These are phyloP conservation scores for Pterocles orientalis DNA, from an alignment of 2,113 vertebrate species.

Conservation along the genomic window DNA sequence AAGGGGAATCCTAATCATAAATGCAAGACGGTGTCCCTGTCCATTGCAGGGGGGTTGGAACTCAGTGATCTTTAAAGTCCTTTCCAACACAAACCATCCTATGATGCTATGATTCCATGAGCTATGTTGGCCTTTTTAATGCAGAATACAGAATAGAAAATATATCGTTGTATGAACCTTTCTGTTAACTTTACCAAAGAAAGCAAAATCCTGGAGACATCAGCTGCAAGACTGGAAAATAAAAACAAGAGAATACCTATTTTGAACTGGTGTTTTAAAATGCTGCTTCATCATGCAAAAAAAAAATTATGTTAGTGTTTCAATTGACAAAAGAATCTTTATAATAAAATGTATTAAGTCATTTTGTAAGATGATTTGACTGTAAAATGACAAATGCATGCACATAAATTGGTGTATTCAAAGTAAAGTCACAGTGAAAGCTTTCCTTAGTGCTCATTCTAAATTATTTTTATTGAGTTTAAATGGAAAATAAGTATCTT, in stretches of 20 bases:
- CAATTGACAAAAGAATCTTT: not conserved
- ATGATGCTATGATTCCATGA: no score
- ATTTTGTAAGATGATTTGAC: not conserved
- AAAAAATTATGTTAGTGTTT: not conserved
- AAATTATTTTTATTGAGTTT: not conserved
- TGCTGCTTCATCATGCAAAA: not conserved
- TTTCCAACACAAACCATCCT: no score
- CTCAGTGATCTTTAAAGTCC: no score
- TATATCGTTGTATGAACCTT: not conserved
- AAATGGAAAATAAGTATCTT: not conserved
- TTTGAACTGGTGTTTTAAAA: not conserved
- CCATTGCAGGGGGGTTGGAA: no score
- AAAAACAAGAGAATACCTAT: not conserved
- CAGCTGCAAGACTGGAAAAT: not conserved
- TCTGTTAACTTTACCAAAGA: not conserved
- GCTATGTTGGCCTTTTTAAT: not conserved
- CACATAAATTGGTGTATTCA: not conserved
- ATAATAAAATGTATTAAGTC: not conserved
- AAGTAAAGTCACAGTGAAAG: not conserved
- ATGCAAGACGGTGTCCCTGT: not conserved
- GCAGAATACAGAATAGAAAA: not conserved
- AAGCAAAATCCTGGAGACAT: not conserved
- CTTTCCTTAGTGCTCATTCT: not conserved
- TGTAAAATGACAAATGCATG: not conserved
- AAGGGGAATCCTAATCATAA: not conserved